Percentiles rank a stretch among this genome's conserved stretches.
Conservation (phyloP, 2,888 invertebrate genomes). For the Stenchaetothrips biformis region DNA sequence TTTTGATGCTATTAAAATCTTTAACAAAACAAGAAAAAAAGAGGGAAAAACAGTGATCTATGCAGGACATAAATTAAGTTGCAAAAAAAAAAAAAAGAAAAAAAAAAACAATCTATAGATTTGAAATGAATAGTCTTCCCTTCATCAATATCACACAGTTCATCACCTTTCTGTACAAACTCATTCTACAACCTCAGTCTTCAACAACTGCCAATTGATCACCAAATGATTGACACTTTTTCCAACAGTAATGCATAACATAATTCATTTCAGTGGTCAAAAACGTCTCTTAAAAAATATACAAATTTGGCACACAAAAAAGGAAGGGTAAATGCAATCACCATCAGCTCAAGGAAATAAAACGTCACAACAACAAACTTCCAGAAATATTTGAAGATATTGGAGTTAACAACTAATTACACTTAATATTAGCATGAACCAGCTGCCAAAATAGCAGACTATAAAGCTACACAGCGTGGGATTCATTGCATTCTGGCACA, state of each 20-base stretch:
- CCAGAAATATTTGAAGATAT: not conserved
- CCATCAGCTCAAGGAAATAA: conserved; percentile 6
- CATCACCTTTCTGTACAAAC: not conserved
- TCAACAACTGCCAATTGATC: not conserved
- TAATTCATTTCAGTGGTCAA: not conserved
- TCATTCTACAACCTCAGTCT: not conserved
- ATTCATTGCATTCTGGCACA: conserved; percentile 14
- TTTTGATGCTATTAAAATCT: not conserved
- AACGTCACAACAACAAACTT: not conserved
- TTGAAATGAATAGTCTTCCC: not conserved
- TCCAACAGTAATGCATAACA: not conserved
- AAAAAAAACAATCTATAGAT: not conserved
- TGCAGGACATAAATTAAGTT: not conserved
- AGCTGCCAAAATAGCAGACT: conserved; percentile 6
- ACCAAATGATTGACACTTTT: not conserved
- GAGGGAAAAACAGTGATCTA: not conserved
- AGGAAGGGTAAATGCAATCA: conserved; percentile 3
- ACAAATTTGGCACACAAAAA: conserved; percentile 17
- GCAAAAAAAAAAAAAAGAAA: not conserved
- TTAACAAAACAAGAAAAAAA: too few species aligned
- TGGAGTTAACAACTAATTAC: not conserved
- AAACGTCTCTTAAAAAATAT: conserved; percentile 11
- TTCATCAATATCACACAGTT: conserved; percentile 10
- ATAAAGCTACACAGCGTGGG: conserved; percentile 22
- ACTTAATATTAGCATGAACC: not conserved